These are phyloP conservation scores for Drosophila phalerata DNA, from an alignment of 2,888 invertebrate species.

Conservation along the genomic window DNA sequence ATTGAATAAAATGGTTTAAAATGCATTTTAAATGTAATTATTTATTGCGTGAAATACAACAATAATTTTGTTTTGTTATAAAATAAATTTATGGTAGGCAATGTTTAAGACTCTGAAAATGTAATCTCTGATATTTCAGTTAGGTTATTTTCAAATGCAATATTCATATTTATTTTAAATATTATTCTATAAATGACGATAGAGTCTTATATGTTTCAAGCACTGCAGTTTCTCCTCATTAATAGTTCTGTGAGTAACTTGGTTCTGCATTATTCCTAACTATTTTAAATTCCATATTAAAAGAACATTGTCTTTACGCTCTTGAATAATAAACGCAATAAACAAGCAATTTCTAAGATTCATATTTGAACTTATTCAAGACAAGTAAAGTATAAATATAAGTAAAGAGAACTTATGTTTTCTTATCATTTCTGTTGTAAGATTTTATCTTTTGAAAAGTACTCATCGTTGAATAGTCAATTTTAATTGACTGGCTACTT, in stretches of 20 bases:
- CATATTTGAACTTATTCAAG: too few relatives aligned
- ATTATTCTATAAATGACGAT: too few relatives aligned
- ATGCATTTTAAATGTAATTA: too few relatives aligned
- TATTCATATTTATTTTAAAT: not conserved
- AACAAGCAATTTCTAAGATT: not conserved
- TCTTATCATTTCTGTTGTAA: not conserved
- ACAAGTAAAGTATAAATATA: too few relatives aligned
- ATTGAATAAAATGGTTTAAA: too few relatives aligned
- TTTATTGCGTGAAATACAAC: too few relatives aligned
- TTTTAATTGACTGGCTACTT: conserved; percentile 6
- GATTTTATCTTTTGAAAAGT: not conserved
- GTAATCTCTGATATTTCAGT: not conserved
- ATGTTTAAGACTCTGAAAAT: not conserved
- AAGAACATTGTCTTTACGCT: too few relatives aligned
- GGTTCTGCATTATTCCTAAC: not conserved
- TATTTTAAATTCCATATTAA: too few relatives aligned
- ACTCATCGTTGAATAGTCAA: conserved; percentile 2
- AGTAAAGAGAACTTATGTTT: too few relatives aligned
- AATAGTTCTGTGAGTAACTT: too few relatives aligned
- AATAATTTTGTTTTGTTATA: too few relatives aligned
- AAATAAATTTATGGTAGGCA: not conserved
- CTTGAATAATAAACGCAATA: not conserved
- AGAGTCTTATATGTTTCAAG: too few relatives aligned
- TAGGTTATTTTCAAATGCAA: not conserved
- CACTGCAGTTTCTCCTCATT: not conserved